A percentile compares a stretch with the other conserved stretches of the same genome.
These are phyloP conservation scores for Meteorus sp. DNA, from an alignment of 1,140 invertebrate species.

Conservation along the genomic window DNA sequence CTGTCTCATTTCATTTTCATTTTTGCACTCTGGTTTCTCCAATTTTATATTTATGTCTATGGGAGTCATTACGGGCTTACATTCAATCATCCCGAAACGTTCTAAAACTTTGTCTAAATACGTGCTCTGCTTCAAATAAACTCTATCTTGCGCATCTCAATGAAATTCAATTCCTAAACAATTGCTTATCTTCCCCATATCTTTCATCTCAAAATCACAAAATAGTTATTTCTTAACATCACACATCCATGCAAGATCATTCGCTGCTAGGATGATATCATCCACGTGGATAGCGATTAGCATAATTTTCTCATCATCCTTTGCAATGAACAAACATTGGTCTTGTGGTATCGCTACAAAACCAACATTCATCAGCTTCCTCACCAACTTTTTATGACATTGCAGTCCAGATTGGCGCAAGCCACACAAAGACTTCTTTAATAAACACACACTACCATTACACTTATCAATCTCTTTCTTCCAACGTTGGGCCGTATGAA, in stretches of 20 bases:
- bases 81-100: constrained; percentile 37
- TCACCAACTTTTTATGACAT: neutral
- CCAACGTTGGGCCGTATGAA: neutral
- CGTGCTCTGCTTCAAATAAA: constrained; percentile 27
- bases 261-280: constrained; percentile 43
- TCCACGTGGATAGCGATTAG: constrained; percentile 47
- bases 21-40: constrained; percentile 24
- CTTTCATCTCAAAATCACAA: constrained; percentile 35
- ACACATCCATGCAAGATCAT: constrained; percentile 20
- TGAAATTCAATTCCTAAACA: constrained; percentile 34
- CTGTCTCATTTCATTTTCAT: constrained; percentile 17
- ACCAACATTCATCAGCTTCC: neutral
- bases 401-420: neutral
- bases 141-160: constrained; percentile 22
- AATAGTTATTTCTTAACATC: constrained; percentile 22
- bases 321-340: neutral
- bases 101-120: constrained; percentile 35
- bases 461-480: neutral
- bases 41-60: constrained; percentile 35
- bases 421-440: neutral
- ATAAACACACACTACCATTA: neutral
- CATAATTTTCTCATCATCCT: constrained; percentile 26
- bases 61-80: constrained; percentile 29
- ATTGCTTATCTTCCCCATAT: constrained; percentile 29
- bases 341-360: neutral